Evolutionary conservation across 53 echinoderm and acorn worm genomes (phyloP).

Genomic region (Temnopleurus reevesii): DNA sequence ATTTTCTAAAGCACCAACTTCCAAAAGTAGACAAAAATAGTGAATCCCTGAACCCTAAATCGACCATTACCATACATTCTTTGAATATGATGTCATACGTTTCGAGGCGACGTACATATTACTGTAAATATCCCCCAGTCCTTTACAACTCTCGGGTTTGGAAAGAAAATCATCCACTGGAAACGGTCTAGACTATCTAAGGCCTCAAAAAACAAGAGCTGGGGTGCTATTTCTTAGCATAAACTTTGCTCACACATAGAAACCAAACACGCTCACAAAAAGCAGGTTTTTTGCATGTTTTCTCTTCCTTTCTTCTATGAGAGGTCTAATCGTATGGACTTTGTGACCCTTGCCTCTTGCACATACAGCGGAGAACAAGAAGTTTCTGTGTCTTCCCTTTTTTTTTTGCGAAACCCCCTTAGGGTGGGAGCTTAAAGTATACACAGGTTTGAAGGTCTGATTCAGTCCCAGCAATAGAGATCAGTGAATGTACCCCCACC

Average conservation of each 20-base stretch:
- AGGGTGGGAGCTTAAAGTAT: constrained; percentile 4
- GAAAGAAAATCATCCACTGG: constrained; percentile 18
- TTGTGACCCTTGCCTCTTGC: not conserved
- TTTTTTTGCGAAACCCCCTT: constrained; percentile 5
- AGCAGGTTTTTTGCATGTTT: not conserved
- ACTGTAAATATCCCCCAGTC: not conserved
- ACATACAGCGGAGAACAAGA: constrained; percentile 21
- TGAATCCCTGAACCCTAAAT: not conserved
- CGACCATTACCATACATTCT: not conserved
- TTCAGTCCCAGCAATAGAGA: constrained; percentile 38
- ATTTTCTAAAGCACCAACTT: not conserved
- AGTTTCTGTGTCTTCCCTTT: constrained; percentile 7
- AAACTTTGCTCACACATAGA: not conserved
- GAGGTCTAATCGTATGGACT: constrained; percentile 29
- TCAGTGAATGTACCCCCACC: constrained; percentile 22
- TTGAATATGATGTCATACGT: constrained; percentile 29
- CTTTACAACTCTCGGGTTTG: not conserved
- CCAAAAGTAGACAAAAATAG: not conserved
- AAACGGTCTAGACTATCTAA: constrained; percentile 46
- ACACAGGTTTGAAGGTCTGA: constrained; percentile 22
- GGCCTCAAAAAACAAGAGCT: not conserved
- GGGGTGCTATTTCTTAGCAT: not conserved
- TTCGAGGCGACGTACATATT: not conserved
- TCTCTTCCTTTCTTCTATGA: not conserved
- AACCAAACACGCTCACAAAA: constrained; percentile 13